Evolutionary conservation across 1,140 invertebrate genomes (phyloP).

Genomic region (Zaprionus ghesquierei): DNA sequence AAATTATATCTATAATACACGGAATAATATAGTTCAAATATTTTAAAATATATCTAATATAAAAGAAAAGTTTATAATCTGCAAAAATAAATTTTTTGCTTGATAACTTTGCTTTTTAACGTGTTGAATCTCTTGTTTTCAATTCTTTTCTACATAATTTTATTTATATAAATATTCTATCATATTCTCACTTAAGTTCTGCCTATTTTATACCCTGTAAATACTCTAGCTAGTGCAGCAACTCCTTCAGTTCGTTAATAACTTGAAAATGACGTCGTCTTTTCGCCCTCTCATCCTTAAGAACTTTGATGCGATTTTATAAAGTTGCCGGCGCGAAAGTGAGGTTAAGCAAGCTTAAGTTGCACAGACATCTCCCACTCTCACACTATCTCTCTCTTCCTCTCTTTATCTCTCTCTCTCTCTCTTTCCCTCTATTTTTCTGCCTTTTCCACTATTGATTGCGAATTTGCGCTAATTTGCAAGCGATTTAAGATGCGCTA

Average conservation of each 20-base stretch:
- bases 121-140: too few relatives aligned
- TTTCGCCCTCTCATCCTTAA: background rate
- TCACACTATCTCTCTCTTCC: background rate
- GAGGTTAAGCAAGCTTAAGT: conserved; percentile 3
- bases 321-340: background rate
- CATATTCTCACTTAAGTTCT: background rate
- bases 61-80: too few relatives aligned
- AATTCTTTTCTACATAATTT: too few relatives aligned
- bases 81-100: too few relatives aligned
- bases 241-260: background rate
- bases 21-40: too few relatives aligned
- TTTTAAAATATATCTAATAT: too few relatives aligned
- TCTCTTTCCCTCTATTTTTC: background rate
- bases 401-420: background rate
- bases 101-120: too few relatives aligned
- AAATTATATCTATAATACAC: too few relatives aligned
- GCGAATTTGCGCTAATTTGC: conserved; percentile 9
- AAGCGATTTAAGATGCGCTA: background rate
- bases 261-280: background rate
- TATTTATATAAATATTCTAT: background rate
- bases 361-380: background rate
- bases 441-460: background rate
- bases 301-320: background rate
- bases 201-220: background rate
- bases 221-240: background rate